Conservation (phyloP, 35 echinoderm and acorn worm genomes). For the Amphiura filiformis region DNA sequence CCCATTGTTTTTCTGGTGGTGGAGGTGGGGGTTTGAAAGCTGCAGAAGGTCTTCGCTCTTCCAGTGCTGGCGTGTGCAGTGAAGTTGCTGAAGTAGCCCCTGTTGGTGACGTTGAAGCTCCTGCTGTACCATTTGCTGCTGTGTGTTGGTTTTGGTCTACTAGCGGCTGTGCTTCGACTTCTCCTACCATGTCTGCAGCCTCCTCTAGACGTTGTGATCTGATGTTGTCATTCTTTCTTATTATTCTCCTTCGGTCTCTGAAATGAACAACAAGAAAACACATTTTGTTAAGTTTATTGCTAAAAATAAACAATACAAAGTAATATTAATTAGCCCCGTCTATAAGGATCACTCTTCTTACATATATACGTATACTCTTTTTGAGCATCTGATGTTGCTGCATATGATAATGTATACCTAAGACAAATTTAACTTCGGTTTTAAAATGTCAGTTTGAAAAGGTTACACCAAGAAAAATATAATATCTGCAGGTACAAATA, state of each 20-base stretch:
- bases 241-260: conserved; percentile 52
- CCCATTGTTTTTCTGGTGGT: conserved; percentile 52
- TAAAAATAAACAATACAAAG: too few species aligned
- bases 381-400: too few species aligned
- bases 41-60: conserved; percentile 35
- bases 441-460: too few species aligned
- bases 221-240: conserved; percentile 30
- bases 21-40: conserved; percentile 57
- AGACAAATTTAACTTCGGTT: too few species aligned
- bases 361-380: too few species aligned
- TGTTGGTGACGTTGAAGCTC: neutral
- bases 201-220: conserved; percentile 47
- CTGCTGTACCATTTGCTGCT: neutral
- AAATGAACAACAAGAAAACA: conserved; percentile 14
- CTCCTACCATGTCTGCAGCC: conserved; percentile 10
- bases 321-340: too few species aligned
- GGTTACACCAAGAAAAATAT: too few species aligned
- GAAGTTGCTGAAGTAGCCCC: neutral
- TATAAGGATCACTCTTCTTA: too few species aligned
- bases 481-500: too few species aligned
- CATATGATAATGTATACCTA: too few species aligned
- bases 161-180: neutral
- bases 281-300: too few species aligned
- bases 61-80: conserved; percentile 33
- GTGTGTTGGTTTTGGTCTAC: neutral